Base-by-base conservation (phyloP, 2,888 invertebrate genomes). In the Thumatha senex region DNA sequence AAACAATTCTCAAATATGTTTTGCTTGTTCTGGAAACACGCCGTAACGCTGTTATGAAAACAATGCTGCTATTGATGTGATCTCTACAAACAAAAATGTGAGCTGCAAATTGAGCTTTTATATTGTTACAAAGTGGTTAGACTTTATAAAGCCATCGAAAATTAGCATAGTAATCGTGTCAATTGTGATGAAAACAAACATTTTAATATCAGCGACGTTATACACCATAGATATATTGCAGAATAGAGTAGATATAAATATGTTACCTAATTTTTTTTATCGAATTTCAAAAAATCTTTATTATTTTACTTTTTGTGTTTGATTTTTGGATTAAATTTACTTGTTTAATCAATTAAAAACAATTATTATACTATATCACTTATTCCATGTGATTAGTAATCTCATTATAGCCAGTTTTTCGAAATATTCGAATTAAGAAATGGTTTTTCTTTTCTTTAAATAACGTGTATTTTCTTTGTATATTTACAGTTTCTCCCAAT, bases 111-210 rank as follows among this genome's bases (percentile, higher is more conserved):
- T 49, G 55, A 51, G 48, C 58, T 61, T 49, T 48, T 34, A 29
- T 50, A 35, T 45, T 48, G 40, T 55, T 54, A 62, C 52, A 41
- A 50, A 52, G 56, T 47, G 51, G 55, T 59, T 51, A 51, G 48
- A 65, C 54, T 39, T 56, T 63, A 59, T 58, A 63, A 18, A 44
- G 24, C 66, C 64, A 66, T 63, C 60, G 60, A 67, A 61, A 43
- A 54, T 43, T 61, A 62, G 60, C 48, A 65, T 74, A 71, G 64
- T 70, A 64, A 72, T 65, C 31, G 70, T 76, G 73, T 78, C 71
- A 71, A 70, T 76, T 78, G 68, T 76, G 62, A 68, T 70, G 67
- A 34, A 43, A 24, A 43, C n/a, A 42, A 24, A 24, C 2, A 24
- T 4, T n/a, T 4, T 24, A 13, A 18, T 34, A 18, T 43, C 18